Evolutionary conservation across 2,113 vertebrate genomes (phyloP), one percentile per base, ranked within the genome.

Genomic region (Lagenorhynchus albirostris): DNA sequence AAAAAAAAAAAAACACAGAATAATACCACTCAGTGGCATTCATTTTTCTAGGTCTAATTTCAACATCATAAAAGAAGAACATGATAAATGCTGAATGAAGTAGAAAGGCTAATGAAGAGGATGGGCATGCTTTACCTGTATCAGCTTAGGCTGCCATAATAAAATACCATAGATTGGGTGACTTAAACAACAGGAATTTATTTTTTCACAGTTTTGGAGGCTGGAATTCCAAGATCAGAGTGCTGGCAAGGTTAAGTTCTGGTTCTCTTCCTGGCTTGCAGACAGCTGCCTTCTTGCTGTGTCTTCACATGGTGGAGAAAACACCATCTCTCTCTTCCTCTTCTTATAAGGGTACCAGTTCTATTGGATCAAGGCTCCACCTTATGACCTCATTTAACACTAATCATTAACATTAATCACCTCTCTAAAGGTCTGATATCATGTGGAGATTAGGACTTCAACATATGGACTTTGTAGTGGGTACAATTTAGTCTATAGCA

Each of bases 1-100:
- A 44, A 44, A 44, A 47, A 47, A 47, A 73, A 67, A 83, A 36
- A 55, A 80, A 60, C 23, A 82, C 33, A 92, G 76, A 93, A 70
- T 17, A 10, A 1, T 29, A 53, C 53, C 18, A 50, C 23, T 80
- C 58, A 73, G 14, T 68, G 80, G 74, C 70, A 74, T 55, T 84
- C 44, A 8, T 77, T 83, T 96, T 36, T 70, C 44, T 14, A 23
- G 38, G 60, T 85, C 23, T 33, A 79, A 67, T 81, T 84, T 53
- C 58, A 88, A 44, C 41, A 77, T 65, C 63, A n/a, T 41, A 89
- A 68, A 58, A 76, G 33, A 84, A 88, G 47, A 6, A 65, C 3
- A 25, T 29, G 29, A 55, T 25, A 73, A 87, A 21, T 33, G 9
- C 70, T 62, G n/a, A 44, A 38, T 10, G 53, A 88, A 60, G 62